phyloP scores from a whole-genome alignment of 2,888 invertebrate species.

The Ectemnius lituratus region DNA sequence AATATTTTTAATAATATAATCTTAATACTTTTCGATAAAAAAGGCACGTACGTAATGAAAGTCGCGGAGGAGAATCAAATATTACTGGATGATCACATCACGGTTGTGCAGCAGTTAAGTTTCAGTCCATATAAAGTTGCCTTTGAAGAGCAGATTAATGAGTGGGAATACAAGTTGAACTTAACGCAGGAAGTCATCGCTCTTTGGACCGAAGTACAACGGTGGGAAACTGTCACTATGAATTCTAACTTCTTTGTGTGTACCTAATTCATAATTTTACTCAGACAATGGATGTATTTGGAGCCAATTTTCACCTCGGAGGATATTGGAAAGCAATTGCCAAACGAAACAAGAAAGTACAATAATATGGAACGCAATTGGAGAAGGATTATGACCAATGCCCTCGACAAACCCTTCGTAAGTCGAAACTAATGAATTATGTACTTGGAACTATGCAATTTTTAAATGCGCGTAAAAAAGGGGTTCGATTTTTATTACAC shows the following conservation, averaged over 20 bases:
- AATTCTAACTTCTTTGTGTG: background rate
- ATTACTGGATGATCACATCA: constrained; percentile 87
- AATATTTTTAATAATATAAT: too few species aligned
- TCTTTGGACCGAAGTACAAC: constrained; percentile 87
- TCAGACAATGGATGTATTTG: constrained; percentile 89
- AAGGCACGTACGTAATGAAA: constrained; percentile 87
- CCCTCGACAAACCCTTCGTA: constrained; percentile 81
- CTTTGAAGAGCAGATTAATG: constrained; percentile 85
- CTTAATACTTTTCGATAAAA: background rate
- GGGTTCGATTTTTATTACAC: too few species aligned
- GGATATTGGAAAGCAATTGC: constrained; percentile 88
- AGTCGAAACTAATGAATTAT: background rate
- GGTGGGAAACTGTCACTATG: constrained; percentile 73
- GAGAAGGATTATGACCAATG: constrained; percentile 87
- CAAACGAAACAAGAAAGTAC: constrained; percentile 88
- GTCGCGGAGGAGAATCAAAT: constrained; percentile 86
- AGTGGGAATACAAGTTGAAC: constrained; percentile 86
- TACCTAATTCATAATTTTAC: background rate
- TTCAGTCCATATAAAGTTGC: constrained; percentile 89
- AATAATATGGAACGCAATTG: constrained; percentile 88
- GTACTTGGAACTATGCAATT: too few species aligned
- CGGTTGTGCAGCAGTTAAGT: constrained; percentile 86
- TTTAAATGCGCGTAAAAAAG: too few species aligned
- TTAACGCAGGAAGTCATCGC: constrained; percentile 83
- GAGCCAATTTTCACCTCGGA: constrained; percentile 91